Base-by-base conservation (phyloP, 2,113 vertebrate genomes). In the Abramis brama region DNA sequence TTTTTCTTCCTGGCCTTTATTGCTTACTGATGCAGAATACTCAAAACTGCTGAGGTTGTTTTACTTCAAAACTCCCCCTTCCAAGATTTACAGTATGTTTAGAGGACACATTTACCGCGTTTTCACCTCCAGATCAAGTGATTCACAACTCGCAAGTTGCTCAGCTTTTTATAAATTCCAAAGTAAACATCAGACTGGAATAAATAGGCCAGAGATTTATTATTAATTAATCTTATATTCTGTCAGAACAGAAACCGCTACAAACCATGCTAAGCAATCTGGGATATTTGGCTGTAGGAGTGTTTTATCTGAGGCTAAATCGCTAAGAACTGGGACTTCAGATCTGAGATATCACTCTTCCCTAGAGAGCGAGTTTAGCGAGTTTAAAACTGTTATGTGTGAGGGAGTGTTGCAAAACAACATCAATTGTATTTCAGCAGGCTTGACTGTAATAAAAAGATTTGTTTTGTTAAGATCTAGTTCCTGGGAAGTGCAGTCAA, bases 1-100 rank as follows among this genome's bases (percentile, higher is more conserved):
- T 66, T 27, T 81, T 50, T 62, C 5, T 79, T 6, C 60, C 19
- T 64, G 60, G 52, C 83, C 45, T 88, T 86, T 86, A 86, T 79
- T 88, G 85, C 80, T 88, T 84, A 88, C 82, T 86, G 68, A 10
- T 86, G 76, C 79, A 79, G 75, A 88, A 86, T 78, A 71, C 59
- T 81, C 43, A 81, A 81, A 81, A 81, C 70, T 77, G 79, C 83
- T 70, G 83, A 85, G 64, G 75, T 71, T 15, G 33, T 59, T 71
- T 82, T 43, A 77, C 39, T 47, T 59, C 45, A 87, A 74, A 36
- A 82, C 57, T 75, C 64, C 75, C 64, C 59, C 27, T 74, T 66
- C 70, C 17, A 70, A 74, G 74, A 84, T 86, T 84, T 45, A 55
- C 43, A 57, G 55, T 71, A 27, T 39, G 75, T 77, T 43, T 77